Base-by-base conservation (phyloP, 23 tunicate genomes). In the Ascidia mentula region DNA sequence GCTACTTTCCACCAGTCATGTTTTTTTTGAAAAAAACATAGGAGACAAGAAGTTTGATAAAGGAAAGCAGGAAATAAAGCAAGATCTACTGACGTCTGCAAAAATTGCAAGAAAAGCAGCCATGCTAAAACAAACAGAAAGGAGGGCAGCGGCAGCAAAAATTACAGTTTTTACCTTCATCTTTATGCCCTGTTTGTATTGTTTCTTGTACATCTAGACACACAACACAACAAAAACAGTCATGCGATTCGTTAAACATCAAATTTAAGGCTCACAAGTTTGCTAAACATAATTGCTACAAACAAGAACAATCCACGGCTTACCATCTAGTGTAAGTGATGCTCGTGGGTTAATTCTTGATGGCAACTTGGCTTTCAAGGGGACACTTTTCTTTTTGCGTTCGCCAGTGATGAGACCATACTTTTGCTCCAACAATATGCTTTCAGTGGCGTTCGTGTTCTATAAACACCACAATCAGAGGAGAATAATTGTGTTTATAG, bases 331-430 rank as follows among this genome's bases (percentile, higher is more conserved):
- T 34, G 82, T 79, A 1, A 79, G 36, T 1, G 82, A 79, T 13
- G 82, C 60, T 60, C 82, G 34, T 18, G 82, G 82, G 42, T 79
- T 79, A 26, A 79, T 79, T 32, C 82, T 36, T 6, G 73, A 79
- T 0, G 82, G 36, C 71, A 71, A 59, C 40, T 59, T 79, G 4
- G 73, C 30, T 34, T 77, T 77, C 36, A 59, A 59, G 0, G 82
- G 40, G 35, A 32, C 22, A 8, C 42, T 26, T 0, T 46, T 37
- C 73, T 35, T 79, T 59, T 79, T 79, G 42, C 37, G 40, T 60
- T 79, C 82, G 31, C 65, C 65, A 53, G 28, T 53, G 24, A 53
- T 53, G 22, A 53, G 24, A 3, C 65, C 65, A 53, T 53, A 53
- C 65, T 53, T 53, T 28, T 53, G 65, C 65, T 53, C 24, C 2